A percentile compares a stretch with the other conserved stretches of the same genome.
These are phyloP conservation scores for Lophius americanus DNA, from an alignment of 2,797 vertebrate genomes.

Conservation along the genomic window DNA sequence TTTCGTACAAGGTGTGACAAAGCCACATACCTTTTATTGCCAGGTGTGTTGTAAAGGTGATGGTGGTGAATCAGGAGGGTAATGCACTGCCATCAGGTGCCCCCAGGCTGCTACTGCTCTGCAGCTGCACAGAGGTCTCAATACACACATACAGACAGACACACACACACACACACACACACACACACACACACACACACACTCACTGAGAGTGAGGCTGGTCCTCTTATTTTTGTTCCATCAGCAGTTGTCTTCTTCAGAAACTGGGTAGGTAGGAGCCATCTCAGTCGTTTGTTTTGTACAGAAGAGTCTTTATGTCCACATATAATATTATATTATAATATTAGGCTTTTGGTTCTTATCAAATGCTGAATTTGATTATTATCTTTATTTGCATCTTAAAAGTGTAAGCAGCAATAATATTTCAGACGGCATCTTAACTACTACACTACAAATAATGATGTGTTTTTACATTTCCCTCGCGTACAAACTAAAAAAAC, in stretches of 20 bases:
- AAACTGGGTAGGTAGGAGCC: constrained; percentile 23
- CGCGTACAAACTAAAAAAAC: too few species aligned
- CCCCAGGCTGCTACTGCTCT: constrained; percentile 62
- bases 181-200: neutral
- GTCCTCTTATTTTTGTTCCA: constrained; percentile 17
- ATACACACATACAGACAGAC: neutral
- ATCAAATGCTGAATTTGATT: neutral
- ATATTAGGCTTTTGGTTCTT: neutral
- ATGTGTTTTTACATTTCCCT: too few species aligned
- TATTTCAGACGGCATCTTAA: too few species aligned
- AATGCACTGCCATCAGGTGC: constrained; percentile 72
- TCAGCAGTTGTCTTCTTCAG: constrained; percentile 32
- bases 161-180: constrained; percentile 10
- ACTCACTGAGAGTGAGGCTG: constrained; percentile 3
- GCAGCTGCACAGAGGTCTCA: constrained; percentile 16
- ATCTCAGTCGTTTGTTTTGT: constrained; percentile 11
- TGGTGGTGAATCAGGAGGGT: constrained; percentile 26
- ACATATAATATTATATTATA: neutral
- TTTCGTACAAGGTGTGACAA: constrained; percentile 26
- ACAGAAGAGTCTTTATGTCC: neutral
- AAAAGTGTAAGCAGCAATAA: too few species aligned
- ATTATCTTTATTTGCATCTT: neutral
- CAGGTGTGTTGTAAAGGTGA: constrained; percentile 56
- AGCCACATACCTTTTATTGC: constrained; percentile 10
- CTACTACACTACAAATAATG: too few species aligned